Evolutionary conservation across 2,797 vertebrate species (phyloP).

Genomic region (Rallus crepitans): DNA sequence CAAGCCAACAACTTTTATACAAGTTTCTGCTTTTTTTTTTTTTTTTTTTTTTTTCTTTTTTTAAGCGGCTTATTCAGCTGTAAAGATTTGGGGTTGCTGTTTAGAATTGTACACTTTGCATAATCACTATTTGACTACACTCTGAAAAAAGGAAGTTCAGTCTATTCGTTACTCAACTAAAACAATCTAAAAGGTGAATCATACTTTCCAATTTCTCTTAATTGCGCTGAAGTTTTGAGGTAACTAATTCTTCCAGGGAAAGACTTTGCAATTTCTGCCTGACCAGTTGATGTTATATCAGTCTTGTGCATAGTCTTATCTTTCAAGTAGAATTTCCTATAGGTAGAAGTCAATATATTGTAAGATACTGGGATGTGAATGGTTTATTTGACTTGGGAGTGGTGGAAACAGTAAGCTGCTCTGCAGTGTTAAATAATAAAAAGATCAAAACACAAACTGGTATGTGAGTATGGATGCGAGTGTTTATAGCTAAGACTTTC

Average conservation of each 20-base stretch:
- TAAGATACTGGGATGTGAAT: neutral
- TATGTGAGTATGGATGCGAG: no score
- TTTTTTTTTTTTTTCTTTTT: neutral
- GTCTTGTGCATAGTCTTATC: neutral
- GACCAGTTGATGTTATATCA: neutral
- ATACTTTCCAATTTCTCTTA: slow-evolving; percentile 12
- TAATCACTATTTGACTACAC: slow-evolving; percentile 46
- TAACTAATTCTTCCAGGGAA: slow-evolving; percentile 23
- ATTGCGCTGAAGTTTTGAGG: neutral
- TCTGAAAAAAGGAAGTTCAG: slow-evolving; percentile 37
- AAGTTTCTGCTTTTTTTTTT: neutral
- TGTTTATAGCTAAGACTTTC: neutral
- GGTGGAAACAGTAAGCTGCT: neutral
- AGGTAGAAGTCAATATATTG: neutral
- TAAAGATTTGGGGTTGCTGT: slow-evolving; percentile 24
- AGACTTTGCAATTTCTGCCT: neutral
- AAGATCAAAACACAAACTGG: neutral
- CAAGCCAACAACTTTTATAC: neutral
- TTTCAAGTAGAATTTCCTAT: neutral
- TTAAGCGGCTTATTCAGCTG: slow-evolving; percentile 10
- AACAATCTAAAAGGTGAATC: slow-evolving; percentile 5
- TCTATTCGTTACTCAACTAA: slow-evolving; percentile 27
- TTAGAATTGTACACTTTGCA: slow-evolving; percentile 59
- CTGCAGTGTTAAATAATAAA: neutral
- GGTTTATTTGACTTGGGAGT: neutral